phyloP scores from a whole-genome alignment of 2,888 invertebrate species.

The Sarcophaga carnaria region DNA sequence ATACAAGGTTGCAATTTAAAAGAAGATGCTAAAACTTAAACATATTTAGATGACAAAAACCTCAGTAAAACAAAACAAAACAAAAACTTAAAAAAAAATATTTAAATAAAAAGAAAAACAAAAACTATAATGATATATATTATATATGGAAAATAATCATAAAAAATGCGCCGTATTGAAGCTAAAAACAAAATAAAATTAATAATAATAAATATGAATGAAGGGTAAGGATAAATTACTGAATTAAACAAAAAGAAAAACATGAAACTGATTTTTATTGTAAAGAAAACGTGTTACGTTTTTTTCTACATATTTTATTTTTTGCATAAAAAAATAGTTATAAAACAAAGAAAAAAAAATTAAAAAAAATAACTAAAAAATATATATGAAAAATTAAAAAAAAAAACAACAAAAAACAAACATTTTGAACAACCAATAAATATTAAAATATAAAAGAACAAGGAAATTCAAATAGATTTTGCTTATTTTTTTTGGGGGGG shows the following conservation, averaged over 20 bases:
- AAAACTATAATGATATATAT: background rate
- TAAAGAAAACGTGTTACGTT: conserved; percentile 80
- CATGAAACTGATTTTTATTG: conserved; percentile 79
- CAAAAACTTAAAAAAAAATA: conserved; percentile 62
- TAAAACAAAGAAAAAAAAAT: conserved; percentile 54
- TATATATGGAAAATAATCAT: conserved; percentile 85
- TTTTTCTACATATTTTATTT: conserved; percentile 71
- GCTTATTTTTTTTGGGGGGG: background rate
- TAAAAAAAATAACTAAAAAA: conserved; percentile 30
- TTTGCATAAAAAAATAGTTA: conserved; percentile 69
- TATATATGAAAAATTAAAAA: conserved; percentile 44
- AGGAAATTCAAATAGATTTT: conserved; percentile 55
- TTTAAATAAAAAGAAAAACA: conserved; percentile 88
- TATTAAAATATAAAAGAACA: conserved; percentile 69
- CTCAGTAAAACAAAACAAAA: conserved; percentile 63
- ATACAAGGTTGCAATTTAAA: conserved; percentile 67
- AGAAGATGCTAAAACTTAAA: conserved; percentile 69
- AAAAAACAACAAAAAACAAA: conserved; percentile 45
- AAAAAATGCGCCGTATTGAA: conserved; percentile 71
- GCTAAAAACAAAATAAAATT: conserved; percentile 64
- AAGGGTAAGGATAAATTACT: conserved; percentile 70
- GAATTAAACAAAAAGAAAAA: conserved; percentile 63
- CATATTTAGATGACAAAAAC: conserved; percentile 71
- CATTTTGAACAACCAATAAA: conserved; percentile 70
- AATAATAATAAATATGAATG: background rate